phyloP scores from a whole-genome alignment of 2,797 vertebrate genomes.

The Cercopithecus diana region DNA sequence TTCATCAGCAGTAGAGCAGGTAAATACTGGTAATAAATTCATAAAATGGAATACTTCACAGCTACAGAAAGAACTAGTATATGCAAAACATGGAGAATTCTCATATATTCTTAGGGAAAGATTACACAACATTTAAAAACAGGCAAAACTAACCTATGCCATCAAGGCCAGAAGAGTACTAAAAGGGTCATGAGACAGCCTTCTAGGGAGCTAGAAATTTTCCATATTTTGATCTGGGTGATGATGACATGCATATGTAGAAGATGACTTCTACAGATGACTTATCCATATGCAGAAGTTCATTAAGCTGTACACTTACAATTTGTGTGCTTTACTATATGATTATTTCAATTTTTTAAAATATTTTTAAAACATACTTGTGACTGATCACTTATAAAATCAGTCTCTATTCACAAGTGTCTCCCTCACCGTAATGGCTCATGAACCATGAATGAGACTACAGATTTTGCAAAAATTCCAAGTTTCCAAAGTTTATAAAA shows the following conservation, averaged over 20 bases:
- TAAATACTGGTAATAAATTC: not conserved
- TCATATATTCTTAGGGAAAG: not conserved
- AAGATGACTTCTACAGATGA: too few relatives aligned
- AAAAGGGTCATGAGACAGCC: not conserved
- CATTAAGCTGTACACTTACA: not conserved
- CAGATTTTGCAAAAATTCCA: not conserved
- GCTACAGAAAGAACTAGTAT: not conserved
- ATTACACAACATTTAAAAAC: not conserved
- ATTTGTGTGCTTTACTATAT: not conserved
- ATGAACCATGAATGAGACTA: not conserved
- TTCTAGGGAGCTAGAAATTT: not conserved
- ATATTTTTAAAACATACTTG: not conserved
- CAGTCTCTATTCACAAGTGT: not conserved
- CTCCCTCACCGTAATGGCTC: not conserved
- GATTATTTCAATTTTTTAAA: not conserved
- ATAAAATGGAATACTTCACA: not conserved
- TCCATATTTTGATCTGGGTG: not conserved
- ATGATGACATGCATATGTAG: not conserved
- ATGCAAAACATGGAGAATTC: not conserved
- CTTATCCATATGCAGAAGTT: not conserved
- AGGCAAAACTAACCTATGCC: not conserved
- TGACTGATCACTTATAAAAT: not conserved
- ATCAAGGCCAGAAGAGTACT: not conserved
- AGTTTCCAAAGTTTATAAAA: slow-evolving; percentile 29
- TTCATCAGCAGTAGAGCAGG: not conserved